phyloP scores from a whole-genome alignment of 2,888 invertebrate genomes.

The Desoria tigrina region DNA sequence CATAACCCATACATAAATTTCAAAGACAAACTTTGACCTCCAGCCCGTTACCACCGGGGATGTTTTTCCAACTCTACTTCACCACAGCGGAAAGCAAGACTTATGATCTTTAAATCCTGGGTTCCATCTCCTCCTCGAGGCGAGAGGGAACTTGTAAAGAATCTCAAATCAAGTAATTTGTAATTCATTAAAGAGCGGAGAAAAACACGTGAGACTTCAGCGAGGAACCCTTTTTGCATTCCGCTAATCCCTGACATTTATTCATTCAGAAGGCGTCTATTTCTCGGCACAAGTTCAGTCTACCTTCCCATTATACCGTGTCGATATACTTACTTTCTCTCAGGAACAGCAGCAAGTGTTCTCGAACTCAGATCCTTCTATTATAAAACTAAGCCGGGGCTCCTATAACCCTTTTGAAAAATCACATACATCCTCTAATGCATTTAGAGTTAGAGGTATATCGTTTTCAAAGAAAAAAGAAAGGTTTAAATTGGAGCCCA shows the following conservation, averaged over 20 bases:
- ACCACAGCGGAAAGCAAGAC: no score
- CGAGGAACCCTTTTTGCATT: conserved; percentile 25
- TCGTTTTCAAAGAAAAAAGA: conserved; percentile 3
- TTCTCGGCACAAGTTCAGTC: conserved; percentile 21
- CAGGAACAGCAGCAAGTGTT: conserved; percentile 1
- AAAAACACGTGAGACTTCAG: no score
- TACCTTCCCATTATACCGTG: background rate
- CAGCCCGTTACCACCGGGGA: no score
- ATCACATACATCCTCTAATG: background rate
- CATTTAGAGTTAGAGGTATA: background rate
- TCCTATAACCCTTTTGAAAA: background rate
- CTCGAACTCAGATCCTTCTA: background rate
- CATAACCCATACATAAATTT: no score
- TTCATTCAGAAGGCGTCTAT: conserved; percentile 36
- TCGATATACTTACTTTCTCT: background rate
- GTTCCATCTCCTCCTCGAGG: no score
- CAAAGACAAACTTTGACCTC: no score
- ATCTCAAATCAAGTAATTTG: conserved; percentile 8
- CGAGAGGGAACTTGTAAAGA: background rate
- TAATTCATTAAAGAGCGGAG: background rate
- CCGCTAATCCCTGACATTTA: conserved; percentile 37
- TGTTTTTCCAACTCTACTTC: no score
- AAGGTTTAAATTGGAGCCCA: background rate
- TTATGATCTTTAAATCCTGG: no score
- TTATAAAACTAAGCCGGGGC: background rate